These are phyloP conservation scores for Myrmecobius fasciatus DNA, from an alignment of 2,113 vertebrate species.

Conservation along the genomic window DNA sequence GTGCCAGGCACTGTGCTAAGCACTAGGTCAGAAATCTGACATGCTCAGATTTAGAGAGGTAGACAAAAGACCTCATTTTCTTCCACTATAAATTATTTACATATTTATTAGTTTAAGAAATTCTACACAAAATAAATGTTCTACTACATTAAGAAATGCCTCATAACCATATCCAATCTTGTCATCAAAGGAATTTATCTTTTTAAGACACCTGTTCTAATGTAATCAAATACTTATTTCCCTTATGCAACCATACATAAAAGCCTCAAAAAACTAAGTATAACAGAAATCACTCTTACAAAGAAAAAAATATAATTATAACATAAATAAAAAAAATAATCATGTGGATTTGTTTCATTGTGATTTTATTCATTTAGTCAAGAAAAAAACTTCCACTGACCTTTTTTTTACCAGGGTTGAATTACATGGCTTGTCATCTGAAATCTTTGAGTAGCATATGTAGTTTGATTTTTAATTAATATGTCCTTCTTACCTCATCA, in stretches of 20 bases:
- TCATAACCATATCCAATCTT: conserved; percentile 55
- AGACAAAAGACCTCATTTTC: background rate
- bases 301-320: conserved; percentile 42
- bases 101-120: conserved; percentile 42
- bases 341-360: background rate
- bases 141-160: conserved; percentile 30
- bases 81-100: conserved; percentile 19
- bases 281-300: conserved; percentile 51
- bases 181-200: conserved; percentile 70
- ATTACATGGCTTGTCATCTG: background rate
- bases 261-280: conserved; percentile 52
- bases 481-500: conserved; percentile 87
- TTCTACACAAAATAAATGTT: conserved; percentile 62
- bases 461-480: conserved; percentile 35
- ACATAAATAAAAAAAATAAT: too few relatives aligned
- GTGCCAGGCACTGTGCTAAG: background rate
- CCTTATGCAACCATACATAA: conserved; percentile 39
- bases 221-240: conserved; percentile 65
- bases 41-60: background rate
- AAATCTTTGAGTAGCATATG: background rate
- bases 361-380: background rate
- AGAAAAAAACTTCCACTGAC: background rate
- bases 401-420: background rate
- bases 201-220: conserved; percentile 55
- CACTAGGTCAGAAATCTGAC: conserved; percentile 1